These are phyloP conservation scores for Poecile atricapillus DNA, from an alignment of 2,113 vertebrate genomes.

Conservation along the genomic window DNA sequence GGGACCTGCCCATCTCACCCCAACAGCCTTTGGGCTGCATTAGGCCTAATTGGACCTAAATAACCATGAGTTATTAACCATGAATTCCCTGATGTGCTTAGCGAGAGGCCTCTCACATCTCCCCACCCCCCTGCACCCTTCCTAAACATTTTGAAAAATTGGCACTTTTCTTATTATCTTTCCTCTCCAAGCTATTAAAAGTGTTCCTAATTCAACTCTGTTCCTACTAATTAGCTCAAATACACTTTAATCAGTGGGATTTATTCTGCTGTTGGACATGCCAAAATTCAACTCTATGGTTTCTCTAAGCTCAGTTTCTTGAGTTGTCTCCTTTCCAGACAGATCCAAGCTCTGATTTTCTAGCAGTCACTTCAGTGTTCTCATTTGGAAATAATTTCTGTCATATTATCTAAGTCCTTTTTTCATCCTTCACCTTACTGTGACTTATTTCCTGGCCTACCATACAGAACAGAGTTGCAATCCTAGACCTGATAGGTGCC, in stretches of 20 bases:
- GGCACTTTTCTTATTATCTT: background rate
- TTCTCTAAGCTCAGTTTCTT: background rate
- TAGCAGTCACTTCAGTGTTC: background rate
- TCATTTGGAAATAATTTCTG: background rate
- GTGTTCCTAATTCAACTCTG: background rate
- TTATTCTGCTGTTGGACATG: background rate
- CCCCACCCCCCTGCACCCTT: background rate
- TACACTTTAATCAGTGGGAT: background rate
- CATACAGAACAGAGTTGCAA: background rate
- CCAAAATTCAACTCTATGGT: background rate
- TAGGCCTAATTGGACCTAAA: background rate
- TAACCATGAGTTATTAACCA: background rate
- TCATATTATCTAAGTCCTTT: background rate
- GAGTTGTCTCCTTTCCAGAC: background rate
- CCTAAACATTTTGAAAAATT: background rate
- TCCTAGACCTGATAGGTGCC: background rate
- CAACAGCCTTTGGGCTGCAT: background rate
- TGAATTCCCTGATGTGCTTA: background rate
- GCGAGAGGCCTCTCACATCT: background rate
- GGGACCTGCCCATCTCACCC: background rate
- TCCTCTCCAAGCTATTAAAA: background rate
- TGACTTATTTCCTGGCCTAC: background rate
- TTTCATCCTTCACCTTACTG: background rate
- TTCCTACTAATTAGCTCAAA: constrained; percentile 1
- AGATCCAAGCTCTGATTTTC: background rate